Base-by-base conservation (phyloP, 2,888 invertebrate species). In the Drosophila diplacantha region DNA sequence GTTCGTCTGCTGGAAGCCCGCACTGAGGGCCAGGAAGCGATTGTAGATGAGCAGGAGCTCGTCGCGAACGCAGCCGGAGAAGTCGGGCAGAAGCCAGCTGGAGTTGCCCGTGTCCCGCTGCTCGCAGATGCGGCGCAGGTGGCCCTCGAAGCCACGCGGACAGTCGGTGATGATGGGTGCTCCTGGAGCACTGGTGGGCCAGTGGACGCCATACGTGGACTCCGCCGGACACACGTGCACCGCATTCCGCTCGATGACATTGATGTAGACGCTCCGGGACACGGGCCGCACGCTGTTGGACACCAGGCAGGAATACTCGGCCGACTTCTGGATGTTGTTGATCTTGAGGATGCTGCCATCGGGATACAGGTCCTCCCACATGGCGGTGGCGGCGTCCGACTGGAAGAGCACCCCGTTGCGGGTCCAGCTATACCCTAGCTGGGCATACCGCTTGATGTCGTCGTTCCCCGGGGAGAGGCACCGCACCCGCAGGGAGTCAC, bases 341-440 rank as follows among this genome's bases (percentile, higher is more conserved):
- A 96, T 92, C 84, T 94, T 93, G 6, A 96, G 89, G 55, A 96
- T 93, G 80, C 94, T 95, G 9, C 96, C 96, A 60, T 93, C 93
- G 0, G 95, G 95, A 86, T 93, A 94, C 26, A 96, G 90, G 82
- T 95, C 95, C 85, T 96, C 95, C 92, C 95, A 95, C 74, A 94
- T 93, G 79, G 94, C 94, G n/a, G 91, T 90, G 7, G 93, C 93
- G 0, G 93, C 93, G 52, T 91, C 91, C 62, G 94, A 90, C 46
- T 93, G 93, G 22, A 96, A 90, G 14, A 96, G 89, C 11, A 91
- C 92, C 58, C 92, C 91, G 82, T 95, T 95, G 72, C 93, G 92
- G 0, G 94, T 93, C 95, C 95, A 96, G 80, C 94, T 94, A 85
- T 95, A 95, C 5, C 95, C 95, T 55, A 94, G 90, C 35, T 91